phyloP scores from a whole-genome alignment of 2,113 vertebrate species.

The Gobius niger region DNA sequence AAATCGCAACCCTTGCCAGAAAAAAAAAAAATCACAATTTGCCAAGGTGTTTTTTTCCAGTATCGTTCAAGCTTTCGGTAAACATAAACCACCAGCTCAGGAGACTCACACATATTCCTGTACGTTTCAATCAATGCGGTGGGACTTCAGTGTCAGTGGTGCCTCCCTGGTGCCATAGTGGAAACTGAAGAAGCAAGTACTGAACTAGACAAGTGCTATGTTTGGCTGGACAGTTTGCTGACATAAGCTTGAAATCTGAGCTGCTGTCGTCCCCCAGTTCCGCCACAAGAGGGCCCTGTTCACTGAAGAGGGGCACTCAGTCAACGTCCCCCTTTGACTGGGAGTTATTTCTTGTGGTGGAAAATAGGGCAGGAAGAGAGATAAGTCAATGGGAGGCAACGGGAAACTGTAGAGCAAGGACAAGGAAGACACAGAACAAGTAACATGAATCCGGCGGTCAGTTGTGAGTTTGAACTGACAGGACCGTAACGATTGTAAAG shows the following conservation, averaged over 20 bases:
- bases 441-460: neutral
- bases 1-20: too few species aligned
- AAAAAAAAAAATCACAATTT: too few species aligned
- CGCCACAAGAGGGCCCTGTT: conserved; percentile 64
- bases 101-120: neutral
- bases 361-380: conserved; percentile 17
- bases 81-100: too few species aligned
- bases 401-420: neutral
- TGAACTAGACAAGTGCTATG: conserved; percentile 11
- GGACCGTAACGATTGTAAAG: conserved; percentile 32
- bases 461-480: conserved; percentile 10
- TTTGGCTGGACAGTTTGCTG: conserved; percentile 44
- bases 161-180: neutral
- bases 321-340: conserved; percentile 22
- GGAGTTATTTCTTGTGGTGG: conserved; percentile 54
- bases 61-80: too few species aligned
- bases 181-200: conserved; percentile 3
- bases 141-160: neutral
- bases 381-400: conserved; percentile 3
- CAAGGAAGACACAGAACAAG: neutral
- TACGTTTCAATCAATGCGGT: neutral
- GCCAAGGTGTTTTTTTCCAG: too few species aligned
- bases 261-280: conserved; percentile 12
- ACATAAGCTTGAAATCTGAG: conserved; percentile 36
- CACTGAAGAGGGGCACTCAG: conserved; percentile 11